Conservation (phyloP, 2,888 invertebrate species). For the Conistra vaccinii region DNA sequence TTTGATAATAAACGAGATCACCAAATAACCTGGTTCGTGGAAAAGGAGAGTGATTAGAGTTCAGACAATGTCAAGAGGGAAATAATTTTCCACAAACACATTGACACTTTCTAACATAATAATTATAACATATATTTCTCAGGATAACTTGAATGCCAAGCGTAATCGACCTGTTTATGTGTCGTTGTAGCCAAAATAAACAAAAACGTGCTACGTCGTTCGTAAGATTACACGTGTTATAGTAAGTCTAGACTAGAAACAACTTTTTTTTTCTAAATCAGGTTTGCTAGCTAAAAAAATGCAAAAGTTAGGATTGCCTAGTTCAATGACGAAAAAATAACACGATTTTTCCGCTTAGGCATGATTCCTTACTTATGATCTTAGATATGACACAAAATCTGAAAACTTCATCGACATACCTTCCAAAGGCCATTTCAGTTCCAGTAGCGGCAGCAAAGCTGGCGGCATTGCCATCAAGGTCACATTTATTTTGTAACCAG, state of each 20-base stretch:
- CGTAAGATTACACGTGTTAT: neutral
- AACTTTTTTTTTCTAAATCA: too few relatives aligned
- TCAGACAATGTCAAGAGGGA: neutral
- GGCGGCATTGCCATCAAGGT: constrained; percentile 66
- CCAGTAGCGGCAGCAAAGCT: constrained; percentile 75
- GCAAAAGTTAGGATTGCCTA: neutral
- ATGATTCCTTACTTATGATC: neutral
- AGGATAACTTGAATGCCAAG: neutral
- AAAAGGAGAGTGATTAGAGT: too few relatives aligned
- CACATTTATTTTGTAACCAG: constrained; percentile 16
- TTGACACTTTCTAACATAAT: neutral
- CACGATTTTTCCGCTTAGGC: neutral
- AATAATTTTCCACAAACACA: neutral
- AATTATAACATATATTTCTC: neutral
- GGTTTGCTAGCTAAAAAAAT: neutral
- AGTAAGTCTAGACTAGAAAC: too few relatives aligned
- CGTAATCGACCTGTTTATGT: neutral
- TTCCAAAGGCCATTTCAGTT: constrained; percentile 84
- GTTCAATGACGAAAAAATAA: neutral
- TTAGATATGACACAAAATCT: neutral
- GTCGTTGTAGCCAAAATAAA: neutral
- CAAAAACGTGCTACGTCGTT: neutral
- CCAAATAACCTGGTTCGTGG: neutral
- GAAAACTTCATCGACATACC: constrained; percentile 72
- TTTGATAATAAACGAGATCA: neutral